Conservation (phyloP, 2,888 invertebrate genomes). For the Habrosyne pyritoides region DNA sequence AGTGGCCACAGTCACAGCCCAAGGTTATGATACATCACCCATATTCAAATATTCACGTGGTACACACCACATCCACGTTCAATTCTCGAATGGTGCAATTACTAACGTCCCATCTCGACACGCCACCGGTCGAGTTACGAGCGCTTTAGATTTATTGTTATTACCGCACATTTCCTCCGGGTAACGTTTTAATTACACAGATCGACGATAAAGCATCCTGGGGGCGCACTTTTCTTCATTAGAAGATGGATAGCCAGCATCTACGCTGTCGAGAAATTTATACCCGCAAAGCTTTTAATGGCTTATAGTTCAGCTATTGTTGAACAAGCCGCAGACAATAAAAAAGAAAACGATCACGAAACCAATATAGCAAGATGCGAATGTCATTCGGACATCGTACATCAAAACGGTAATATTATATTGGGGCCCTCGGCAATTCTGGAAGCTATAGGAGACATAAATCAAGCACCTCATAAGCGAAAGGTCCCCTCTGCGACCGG, state of each 20-base stretch:
- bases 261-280: constrained; percentile 63
- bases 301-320: constrained; percentile 34
- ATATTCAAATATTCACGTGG: constrained; percentile 58
- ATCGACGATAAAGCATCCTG: constrained; percentile 81
- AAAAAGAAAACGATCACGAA: constrained; percentile 13
- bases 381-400: constrained; percentile 40
- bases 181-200: constrained; percentile 84
- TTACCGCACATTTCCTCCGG: constrained; percentile 81
- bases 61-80: constrained; percentile 24
- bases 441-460: constrained; percentile 54
- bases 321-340: not conserved
- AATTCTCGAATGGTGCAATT: constrained; percentile 47
- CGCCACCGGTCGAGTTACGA: constrained; percentile 51
- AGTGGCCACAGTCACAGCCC: constrained; percentile 20
- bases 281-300: constrained; percentile 60
- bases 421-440: constrained; percentile 47
- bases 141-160: constrained; percentile 78
- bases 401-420: constrained; percentile 63
- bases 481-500: constrained; percentile 49
- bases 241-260: constrained; percentile 74
- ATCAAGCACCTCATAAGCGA: constrained; percentile 67
- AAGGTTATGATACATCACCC: constrained; percentile 58
- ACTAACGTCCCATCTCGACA: constrained; percentile 54
- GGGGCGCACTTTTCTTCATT: constrained; percentile 83
- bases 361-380: constrained; percentile 18